Evolutionary conservation across 2,113 vertebrate species (phyloP).

Genomic region (Calyptommatus sinebrachiatus): DNA sequence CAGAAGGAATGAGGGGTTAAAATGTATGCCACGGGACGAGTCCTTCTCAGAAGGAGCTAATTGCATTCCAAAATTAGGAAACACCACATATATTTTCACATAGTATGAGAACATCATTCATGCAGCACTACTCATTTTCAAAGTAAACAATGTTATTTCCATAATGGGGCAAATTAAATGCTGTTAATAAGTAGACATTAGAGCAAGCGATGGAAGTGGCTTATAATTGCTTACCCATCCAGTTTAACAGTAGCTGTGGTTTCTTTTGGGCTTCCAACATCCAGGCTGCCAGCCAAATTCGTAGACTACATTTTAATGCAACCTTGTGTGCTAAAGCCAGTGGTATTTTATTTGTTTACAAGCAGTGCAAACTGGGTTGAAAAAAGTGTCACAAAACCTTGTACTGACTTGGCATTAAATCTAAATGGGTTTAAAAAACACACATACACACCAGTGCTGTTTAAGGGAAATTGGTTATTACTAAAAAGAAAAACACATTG

Average conservation of each 20-base stretch:
- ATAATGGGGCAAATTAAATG: background rate
- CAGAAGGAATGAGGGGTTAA: conserved; percentile 39
- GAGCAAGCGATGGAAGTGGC: background rate
- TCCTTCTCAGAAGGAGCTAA: background rate
- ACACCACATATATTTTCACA: conserved; percentile 16
- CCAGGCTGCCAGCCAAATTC: background rate
- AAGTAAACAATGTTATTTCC: background rate
- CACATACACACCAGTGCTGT: background rate
- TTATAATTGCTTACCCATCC: background rate
- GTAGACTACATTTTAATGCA: background rate
- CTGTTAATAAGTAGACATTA: background rate
- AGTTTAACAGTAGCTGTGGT: background rate
- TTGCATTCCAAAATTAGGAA: background rate
- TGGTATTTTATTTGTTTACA: background rate
- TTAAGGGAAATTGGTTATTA: background rate
- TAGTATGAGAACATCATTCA: conserved; percentile 9
- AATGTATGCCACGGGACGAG: conserved; percentile 24
- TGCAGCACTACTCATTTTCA: background rate
- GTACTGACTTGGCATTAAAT: background rate
- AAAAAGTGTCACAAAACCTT: background rate
- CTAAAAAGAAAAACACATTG: background rate
- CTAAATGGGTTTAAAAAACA: too few species aligned
- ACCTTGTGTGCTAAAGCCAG: background rate
- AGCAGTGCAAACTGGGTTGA: background rate
- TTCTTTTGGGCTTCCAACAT: background rate